Conservation (phyloP, 2,113 vertebrate species). For the Zeus faber region DNA sequence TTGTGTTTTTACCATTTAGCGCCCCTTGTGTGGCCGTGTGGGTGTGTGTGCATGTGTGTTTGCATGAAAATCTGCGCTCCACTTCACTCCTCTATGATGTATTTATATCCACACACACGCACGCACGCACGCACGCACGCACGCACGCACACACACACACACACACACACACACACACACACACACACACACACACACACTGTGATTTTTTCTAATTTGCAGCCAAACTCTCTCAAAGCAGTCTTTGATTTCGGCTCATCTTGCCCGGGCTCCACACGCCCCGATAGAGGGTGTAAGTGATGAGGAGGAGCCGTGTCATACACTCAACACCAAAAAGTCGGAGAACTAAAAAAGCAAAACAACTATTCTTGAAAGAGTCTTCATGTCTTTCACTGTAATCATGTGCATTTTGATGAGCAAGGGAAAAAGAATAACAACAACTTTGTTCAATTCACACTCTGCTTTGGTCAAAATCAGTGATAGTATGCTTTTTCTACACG, state of each 20-base stretch:
- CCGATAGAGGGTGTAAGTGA: conserved; percentile 33
- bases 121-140: conserved; percentile 21
- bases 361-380: too few relatives aligned
- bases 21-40: not conserved
- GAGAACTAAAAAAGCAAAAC: not conserved
- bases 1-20: conserved; percentile 51
- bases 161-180: conserved; percentile 47
- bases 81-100: conserved; percentile 47
- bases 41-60: not conserved
- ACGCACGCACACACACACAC: conserved; percentile 16
- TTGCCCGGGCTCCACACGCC: conserved; percentile 45
- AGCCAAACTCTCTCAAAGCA: too few relatives aligned
- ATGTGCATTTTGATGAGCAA: not conserved
- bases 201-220: conserved; percentile 60
- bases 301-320: conserved; percentile 43
- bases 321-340: conserved; percentile 23
- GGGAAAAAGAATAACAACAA: not conserved
- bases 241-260: too few relatives aligned
- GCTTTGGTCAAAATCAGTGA: not conserved
- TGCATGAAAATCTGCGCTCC: conserved; percentile 31
- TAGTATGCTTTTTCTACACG: not conserved
- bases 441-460: not conserved
- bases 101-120: conserved; percentile 58
- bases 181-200: conserved; percentile 59
- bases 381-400: too few relatives aligned